A percentile compares a stretch with the other conserved stretches of the same genome.
Conservation (phyloP, 2,113 vertebrate genomes). For the Phalacrocorax brasilianus region DNA sequence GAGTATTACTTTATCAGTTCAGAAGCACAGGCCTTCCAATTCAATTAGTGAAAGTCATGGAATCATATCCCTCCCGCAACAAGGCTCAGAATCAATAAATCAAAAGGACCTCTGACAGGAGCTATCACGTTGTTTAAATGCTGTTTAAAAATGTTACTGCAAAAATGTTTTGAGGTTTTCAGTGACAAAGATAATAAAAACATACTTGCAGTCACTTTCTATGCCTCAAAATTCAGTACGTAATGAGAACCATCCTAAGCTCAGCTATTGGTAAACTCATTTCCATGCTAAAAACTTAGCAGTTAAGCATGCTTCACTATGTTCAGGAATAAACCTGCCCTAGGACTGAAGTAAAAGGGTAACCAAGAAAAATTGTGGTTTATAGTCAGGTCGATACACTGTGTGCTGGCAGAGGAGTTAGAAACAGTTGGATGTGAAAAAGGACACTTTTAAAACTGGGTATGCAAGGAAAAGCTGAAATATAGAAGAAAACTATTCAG, state of each 20-base stretch:
- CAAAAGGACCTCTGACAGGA: not conserved
- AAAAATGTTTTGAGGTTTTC: not conserved
- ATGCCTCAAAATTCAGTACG: not conserved
- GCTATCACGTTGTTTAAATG: not conserved
- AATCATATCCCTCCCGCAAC: not conserved
- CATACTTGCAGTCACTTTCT: not conserved
- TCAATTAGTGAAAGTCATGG: not conserved
- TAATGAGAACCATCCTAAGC: not conserved
- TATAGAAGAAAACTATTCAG: not conserved
- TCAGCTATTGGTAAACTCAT: not conserved
- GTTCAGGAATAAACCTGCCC: not conserved
- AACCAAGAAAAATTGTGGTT: not conserved
- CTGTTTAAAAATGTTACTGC: not conserved
- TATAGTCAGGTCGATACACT: not conserved
- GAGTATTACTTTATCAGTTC: not conserved
- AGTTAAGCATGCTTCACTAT: not conserved
- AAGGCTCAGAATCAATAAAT: not conserved
- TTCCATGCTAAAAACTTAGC: not conserved
- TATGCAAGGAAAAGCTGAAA: not conserved
- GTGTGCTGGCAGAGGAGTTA: not conserved
- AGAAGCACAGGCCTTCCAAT: not conserved
- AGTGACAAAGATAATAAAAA: not conserved
- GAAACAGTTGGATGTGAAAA: not conserved
- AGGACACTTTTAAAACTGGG: not conserved
- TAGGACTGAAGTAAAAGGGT: not conserved